Evolutionary conservation across 2,113 vertebrate genomes (phyloP).

Genomic region (Sceloporus tristichus): DNA sequence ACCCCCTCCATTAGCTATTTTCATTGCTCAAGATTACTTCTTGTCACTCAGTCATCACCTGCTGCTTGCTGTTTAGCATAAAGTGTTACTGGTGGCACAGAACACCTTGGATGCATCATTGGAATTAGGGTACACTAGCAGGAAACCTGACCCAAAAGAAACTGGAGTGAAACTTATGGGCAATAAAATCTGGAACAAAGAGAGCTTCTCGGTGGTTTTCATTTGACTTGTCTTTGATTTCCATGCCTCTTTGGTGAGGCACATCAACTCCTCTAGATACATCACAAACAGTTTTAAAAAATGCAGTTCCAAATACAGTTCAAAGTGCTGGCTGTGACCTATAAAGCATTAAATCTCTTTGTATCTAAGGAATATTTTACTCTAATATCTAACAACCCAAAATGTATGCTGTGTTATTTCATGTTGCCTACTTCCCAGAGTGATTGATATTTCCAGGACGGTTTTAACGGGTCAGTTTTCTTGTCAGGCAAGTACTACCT

Average conservation of each 20-base stretch:
- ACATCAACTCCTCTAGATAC: neutral
- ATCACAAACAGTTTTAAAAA: conserved; percentile 21
- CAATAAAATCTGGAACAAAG: neutral
- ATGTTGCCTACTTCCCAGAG: neutral
- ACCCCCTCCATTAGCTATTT: neutral
- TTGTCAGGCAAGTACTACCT: neutral
- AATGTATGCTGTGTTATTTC: neutral
- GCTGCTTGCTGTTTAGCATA: neutral
- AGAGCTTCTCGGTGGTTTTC: neutral
- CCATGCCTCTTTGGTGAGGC: conserved; percentile 7
- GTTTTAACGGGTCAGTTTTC: neutral
- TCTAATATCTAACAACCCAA: neutral
- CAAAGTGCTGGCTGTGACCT: neutral
- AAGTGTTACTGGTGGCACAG: neutral
- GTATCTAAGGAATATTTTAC: neutral
- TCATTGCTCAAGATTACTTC: neutral
- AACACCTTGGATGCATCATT: neutral
- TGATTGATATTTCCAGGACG: neutral
- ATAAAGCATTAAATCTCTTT: neutral
- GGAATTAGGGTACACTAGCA: conserved; percentile 14
- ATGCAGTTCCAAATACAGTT: neutral
- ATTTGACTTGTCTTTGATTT: conserved; percentile 29
- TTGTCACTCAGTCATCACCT: neutral
- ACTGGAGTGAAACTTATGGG: conserved; percentile 18
- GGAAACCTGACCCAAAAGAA: conserved; percentile 7